Base-by-base conservation (phyloP, 37 sponge, comb jelly and placozoan species). In the Tethya wilhelma region DNA sequence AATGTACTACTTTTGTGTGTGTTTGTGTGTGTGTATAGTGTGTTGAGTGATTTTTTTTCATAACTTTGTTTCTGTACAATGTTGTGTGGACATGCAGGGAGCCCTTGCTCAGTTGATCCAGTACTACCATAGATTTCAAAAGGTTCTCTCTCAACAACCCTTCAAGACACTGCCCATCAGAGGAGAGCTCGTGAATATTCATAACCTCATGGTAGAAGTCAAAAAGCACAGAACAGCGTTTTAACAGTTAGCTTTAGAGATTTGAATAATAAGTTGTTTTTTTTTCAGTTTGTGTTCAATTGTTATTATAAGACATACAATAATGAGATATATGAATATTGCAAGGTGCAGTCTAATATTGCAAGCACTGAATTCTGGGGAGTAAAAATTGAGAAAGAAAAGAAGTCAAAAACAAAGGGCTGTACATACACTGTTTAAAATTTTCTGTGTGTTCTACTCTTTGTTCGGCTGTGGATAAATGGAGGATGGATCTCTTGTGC, bases 181-280 rank as follows among this genome's bases (percentile, higher is more conserved):
- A 36, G 81, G 83, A 55, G 94, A 98, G 17, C 88, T 98, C 37
- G 72, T 96, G 44, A 98, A 95, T 75, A 91, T 96, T 29, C 99
- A 98, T 73, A 90, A 98, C 68, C 81, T 98, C 59, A 98, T 98
- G 99, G 99, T 98, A 4, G 99, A 98, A 64, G 95, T 98, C 38
- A 96, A 96, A 81, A 96, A 96, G 79, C 83, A 96, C 40, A 82
- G 75, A 34, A 83, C 89, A 60, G 42, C 83, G 44, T 96, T 98
- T 76, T 93, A 86, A 46, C 36, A 30, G 19, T 20, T 29, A n/a
- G 2, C 28, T 8, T 60, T n/a, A 25, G 63, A 33, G 66, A 3
- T 64, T 34, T 3, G 19, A 30, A 30, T 64, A 32, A 2, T 32
- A 32, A 64, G 14, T 30, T 30, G 31, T 64, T 64, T 30, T 64